Percentiles rank a stretch among this genome's conserved stretches.
These are phyloP conservation scores for Sterrhoptilus dennistouni DNA, from an alignment of 2,113 vertebrate species.

Conservation along the genomic window DNA sequence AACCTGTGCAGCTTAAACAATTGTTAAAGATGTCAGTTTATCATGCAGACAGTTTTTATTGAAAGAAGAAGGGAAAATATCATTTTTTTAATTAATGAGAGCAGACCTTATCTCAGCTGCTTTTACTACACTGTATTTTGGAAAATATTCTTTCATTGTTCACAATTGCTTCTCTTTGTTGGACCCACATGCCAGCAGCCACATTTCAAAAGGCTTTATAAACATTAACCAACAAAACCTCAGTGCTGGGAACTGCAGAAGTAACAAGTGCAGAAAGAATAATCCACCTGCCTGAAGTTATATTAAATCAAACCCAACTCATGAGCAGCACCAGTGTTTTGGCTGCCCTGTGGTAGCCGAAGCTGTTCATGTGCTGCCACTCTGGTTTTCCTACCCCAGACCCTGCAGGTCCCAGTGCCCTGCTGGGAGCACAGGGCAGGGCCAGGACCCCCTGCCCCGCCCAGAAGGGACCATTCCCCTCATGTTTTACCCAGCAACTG, in stretches of 20 bases:
- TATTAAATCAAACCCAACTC: not conserved
- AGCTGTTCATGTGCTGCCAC: fast-evolving
- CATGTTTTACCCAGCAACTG: fast-evolving
- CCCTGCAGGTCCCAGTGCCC: fast-evolving
- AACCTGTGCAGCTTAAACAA: slow-evolving; percentile 49
- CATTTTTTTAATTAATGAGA: slow-evolving; percentile 61
- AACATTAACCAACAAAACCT: slow-evolving; percentile 25
- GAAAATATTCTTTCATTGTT: not conserved
- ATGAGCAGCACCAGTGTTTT: fast-evolving
- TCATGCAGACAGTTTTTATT: slow-evolving; percentile 55
- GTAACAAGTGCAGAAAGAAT: not conserved
- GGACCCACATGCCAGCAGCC: not conserved
- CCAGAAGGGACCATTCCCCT: fast-evolving
- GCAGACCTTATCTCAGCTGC: slow-evolving; percentile 50
- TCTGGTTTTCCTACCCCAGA: not conserved
- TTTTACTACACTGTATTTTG: not conserved
- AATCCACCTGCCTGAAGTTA: not conserved
- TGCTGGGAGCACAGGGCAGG: not conserved
- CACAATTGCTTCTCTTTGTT: slow-evolving; percentile 8
- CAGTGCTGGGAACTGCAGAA: not conserved
- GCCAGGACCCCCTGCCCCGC: not conserved
- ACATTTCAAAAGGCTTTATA: slow-evolving; percentile 30
- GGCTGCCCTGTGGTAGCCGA: fast-evolving
- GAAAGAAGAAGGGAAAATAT: slow-evolving; percentile 50
- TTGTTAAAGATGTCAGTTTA: slow-evolving; percentile 57